Evolutionary conservation across 1,140 invertebrate species (phyloP), one percentile per base, ranked within the genome.

Genomic region (Stenopsyche tienmushanensis): DNA sequence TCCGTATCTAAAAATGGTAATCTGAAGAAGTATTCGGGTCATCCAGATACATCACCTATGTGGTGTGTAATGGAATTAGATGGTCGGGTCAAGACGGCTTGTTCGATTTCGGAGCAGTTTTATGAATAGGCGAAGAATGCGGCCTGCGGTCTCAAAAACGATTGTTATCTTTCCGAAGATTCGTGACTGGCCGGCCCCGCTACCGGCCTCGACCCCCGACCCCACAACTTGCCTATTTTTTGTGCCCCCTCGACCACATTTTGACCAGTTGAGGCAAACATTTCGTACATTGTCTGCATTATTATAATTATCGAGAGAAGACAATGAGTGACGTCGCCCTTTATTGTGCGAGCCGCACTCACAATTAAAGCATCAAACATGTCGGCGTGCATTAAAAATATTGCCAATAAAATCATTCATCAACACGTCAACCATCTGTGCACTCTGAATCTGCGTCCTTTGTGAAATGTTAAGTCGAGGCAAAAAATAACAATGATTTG

Each of bases 131-230:
- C 49, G 44, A 64, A 55, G 62, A 64, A 64, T 64, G 62, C 42
- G 49, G 52, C 24, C 20, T 15, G 25, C 21, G 5, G 20, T 55
- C 50, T 24, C 39, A 41, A 23, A 41, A 7, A 21, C 54, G 29
- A 42, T 42, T 54, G 66, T 64, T 64, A 41, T 42, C 54, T 58
- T 29, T 26, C 21, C 7, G 52, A 34, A n/a, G 15, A 34, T 41
- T 69, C 67, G 67, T 69, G 67, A 69, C 67, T 39, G 39, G 55
- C 26, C 55, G 26, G 39, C 54, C 54, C 41, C 26, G 67, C 67
- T 69, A 69, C 67, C 63, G 67, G 59, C 67, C 67, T 65, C 63
- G 67, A 69, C 63, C 67, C 50, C 44, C 54, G 67, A 69, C 60
- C 50, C 23, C 23, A 60, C 57, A 26, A 18, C 57, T 60, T 25